phyloP scores from a whole-genome alignment of 2,113 vertebrate genomes.

The Osmerus mordax region DNA sequence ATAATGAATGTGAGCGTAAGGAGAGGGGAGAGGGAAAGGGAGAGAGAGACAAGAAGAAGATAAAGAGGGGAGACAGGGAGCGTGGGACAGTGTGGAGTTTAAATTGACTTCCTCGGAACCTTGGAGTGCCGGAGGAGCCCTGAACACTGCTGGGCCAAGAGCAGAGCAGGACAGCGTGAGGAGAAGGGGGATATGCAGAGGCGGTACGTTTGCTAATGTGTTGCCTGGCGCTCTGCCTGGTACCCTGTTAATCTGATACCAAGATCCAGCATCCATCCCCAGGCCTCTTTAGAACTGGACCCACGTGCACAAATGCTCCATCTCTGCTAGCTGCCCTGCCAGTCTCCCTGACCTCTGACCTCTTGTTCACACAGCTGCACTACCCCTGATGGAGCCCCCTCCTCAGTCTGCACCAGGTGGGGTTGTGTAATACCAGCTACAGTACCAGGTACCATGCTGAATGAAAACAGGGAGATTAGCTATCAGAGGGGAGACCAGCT shows the following conservation, averaged over 20 bases:
- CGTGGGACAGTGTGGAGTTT: constrained; percentile 54
- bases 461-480: no score
- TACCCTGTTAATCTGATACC: constrained; percentile 67
- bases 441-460: no score
- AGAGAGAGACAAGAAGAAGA: constrained; percentile 19
- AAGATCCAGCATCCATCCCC: constrained; percentile 24
- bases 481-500: no score
- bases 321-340: constrained; percentile 23
- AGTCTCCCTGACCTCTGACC: constrained; percentile 46
- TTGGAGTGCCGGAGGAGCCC: constrained; percentile 38
- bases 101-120: constrained; percentile 39
- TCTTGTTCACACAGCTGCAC: background rate
- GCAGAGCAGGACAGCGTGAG: constrained; percentile 50
- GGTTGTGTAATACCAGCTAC: no score
- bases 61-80: constrained; percentile 29
- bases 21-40: constrained; percentile 8
- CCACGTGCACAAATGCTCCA: constrained; percentile 29
- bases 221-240: constrained; percentile 73
- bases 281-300: constrained; percentile 52
- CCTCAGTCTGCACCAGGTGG: background rate
- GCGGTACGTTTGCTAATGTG: constrained; percentile 62
- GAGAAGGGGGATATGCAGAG: constrained; percentile 55
- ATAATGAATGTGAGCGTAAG: constrained; percentile 21
- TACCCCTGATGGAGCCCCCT: background rate
- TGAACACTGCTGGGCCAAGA: constrained; percentile 43